A percentile compares a stretch with the other conserved stretches of the same genome.
Evolutionary conservation across 2,888 invertebrate species (phyloP).

Genomic region (Chrysotoxum bicinctum): DNA sequence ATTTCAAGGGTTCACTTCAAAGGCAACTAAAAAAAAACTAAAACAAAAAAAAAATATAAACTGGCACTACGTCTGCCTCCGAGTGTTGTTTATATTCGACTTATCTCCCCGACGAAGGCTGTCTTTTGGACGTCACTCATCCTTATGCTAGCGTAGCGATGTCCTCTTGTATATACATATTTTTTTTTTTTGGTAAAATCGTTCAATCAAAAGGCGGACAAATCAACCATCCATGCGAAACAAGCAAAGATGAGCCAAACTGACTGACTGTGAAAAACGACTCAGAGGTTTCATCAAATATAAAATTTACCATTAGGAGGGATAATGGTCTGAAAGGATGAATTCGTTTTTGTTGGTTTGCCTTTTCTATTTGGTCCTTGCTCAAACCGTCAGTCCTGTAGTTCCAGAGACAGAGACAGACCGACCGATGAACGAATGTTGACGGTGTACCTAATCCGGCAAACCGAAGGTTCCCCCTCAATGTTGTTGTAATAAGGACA

Average conservation of each 20-base stretch:
- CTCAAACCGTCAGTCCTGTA: background rate
- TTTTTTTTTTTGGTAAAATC: conserved; percentile 34
- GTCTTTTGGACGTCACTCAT: conserved; percentile 19
- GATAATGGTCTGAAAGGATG: conserved; percentile 70
- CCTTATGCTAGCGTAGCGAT: background rate
- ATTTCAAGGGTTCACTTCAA: conserved; percentile 62
- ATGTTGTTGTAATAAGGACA: conserved; percentile 46
- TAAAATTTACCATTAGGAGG: conserved; percentile 69
- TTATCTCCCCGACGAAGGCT: conserved; percentile 6
- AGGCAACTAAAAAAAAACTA: conserved; percentile 53
- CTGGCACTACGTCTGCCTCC: conserved; percentile 53
- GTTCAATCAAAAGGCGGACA: conserved; percentile 72
- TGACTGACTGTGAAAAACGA: conserved; percentile 71
- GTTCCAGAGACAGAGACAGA: background rate
- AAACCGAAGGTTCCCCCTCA: conserved; percentile 52
- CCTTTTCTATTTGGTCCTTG: conserved; percentile 49
- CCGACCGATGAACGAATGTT: conserved; percentile 11
- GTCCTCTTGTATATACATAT: background rate
- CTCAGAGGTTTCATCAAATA: conserved; percentile 72
- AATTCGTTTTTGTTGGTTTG: conserved; percentile 59
- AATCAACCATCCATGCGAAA: conserved; percentile 66
- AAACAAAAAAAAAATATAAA: conserved; percentile 48
- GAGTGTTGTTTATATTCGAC: conserved; percentile 11
- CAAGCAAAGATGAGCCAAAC: conserved; percentile 68
- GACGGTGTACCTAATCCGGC: conserved; percentile 50